Conservation (phyloP, 1,140 invertebrate species). For the Eurosta solidaginis region DNA sequence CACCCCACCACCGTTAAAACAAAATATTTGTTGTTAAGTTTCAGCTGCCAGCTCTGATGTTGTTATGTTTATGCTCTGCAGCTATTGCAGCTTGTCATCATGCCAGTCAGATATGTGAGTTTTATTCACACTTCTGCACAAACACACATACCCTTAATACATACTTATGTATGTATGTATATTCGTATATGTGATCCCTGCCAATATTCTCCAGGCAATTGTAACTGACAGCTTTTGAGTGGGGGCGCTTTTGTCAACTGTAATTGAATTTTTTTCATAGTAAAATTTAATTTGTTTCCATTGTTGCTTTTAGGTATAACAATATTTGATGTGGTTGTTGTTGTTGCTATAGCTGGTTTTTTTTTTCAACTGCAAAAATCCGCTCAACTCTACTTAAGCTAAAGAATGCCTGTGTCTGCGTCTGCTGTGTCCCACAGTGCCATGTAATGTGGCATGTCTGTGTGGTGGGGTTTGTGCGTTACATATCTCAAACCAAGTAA, state of each 20-base stretch:
- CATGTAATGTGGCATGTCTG: conserved; percentile 21
- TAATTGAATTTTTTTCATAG: conserved; percentile 27
- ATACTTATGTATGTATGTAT: too few relatives aligned
- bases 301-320: not conserved
- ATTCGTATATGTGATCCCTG: too few relatives aligned
- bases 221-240: conserved; percentile 26
- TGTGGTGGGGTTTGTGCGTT: not conserved
- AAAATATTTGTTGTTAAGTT: not conserved
- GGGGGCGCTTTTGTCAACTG: conserved; percentile 25
- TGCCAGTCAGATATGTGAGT: not conserved
- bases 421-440: not conserved
- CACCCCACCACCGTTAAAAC: not conserved
- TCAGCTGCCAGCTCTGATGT: conserved; percentile 18
- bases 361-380: too few relatives aligned
- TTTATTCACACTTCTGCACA: not conserved
- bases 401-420: too few relatives aligned
- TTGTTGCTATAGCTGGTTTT: too few relatives aligned
- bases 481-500: not conserved
- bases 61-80: not conserved
- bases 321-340: not conserved
- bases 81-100: too few relatives aligned
- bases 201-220: conserved; percentile 13
- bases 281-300: conserved; percentile 21
- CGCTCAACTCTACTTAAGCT: too few relatives aligned
- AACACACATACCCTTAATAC: not conserved